Evolutionary conservation across 1,140 invertebrate genomes (phyloP), one percentile per base, ranked within the genome.

Genomic region (Zaprionus camerounensis): DNA sequence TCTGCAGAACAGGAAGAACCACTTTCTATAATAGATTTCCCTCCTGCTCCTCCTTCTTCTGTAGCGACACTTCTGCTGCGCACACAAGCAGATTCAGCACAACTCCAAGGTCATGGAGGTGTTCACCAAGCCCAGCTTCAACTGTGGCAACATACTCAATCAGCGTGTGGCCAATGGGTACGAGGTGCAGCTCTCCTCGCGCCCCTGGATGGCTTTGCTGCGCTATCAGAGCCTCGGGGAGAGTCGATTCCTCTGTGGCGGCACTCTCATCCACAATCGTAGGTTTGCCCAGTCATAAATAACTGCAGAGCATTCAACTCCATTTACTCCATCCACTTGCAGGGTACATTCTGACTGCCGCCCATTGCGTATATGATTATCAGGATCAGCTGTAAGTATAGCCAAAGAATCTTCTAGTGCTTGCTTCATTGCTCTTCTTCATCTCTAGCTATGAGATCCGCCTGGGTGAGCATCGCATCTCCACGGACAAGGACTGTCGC

Each of bases 311-410:
- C 4, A 34, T n/a, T n/a, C n/a, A n/a, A n/a, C 7, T 53, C 5
- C 13, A 9, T 5, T 3, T 41, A 1, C 55, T 61, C 1, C 24
- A 28, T 1, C 17, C 20, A 5, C 36, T 26, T 58, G 4, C 53
- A 87, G 84, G 85, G 24, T 94, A 94, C 57, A 90, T 94, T 17
- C 68, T 94, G 12, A 97, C 97, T 1, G 97, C 97, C 5, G 96
- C 96, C 6, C 91, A 92, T 53, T 92, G 92, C 58, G 63, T 92
- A 0, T 44, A 73, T 31, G 74, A 71, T 20, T 61, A 76, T 9
- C 49, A 88, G 65, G 49, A 72, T 31, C 59, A 78, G 22, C 81
- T 91, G 83, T 82, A 64, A 94, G 94, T 57, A 13, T 36, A 13
- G 1, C 24, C 20, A 20, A 0, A 26, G 3, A 28, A 53, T 7